Conservation (phyloP, 2,888 invertebrate species). For the Entomobrya proxima region DNA sequence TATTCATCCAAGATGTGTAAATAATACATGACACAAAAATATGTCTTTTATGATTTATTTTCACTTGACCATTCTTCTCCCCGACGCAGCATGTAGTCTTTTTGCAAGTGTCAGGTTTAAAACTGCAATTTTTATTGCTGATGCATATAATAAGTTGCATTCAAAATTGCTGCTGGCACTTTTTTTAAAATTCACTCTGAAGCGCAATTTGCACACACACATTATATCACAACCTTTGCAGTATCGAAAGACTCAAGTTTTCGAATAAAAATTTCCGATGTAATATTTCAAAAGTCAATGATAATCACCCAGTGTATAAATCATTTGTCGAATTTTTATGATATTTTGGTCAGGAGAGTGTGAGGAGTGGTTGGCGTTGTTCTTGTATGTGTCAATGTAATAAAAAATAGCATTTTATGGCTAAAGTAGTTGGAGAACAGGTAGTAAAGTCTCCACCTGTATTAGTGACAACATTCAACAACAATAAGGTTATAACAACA, state of each 20-base stretch:
- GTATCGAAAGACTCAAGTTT: not conserved
- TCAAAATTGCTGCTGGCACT: not conserved
- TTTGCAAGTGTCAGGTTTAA: slow-evolving; percentile 24
- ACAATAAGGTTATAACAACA: not conserved
- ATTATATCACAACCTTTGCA: too few relatives aligned
- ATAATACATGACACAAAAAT: not conserved
- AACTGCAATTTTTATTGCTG: slow-evolving; percentile 1
- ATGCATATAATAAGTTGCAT: not conserved
- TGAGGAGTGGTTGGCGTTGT: not conserved
- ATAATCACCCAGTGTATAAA: not conserved
- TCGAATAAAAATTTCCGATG: not conserved
- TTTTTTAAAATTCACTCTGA: too few relatives aligned
- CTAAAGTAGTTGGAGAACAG: not conserved
- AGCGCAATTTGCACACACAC: too few relatives aligned
- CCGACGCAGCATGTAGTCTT: not conserved
- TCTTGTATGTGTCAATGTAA: not conserved
- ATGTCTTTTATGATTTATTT: not conserved
- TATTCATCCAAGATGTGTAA: not conserved
- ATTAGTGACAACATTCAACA: slow-evolving; percentile 13
- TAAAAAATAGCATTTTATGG: not conserved
- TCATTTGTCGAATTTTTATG: not conserved
- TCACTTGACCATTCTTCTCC: not conserved
- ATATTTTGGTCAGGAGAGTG: not conserved
- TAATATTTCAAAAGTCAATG: slow-evolving; percentile 19
- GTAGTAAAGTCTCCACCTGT: not conserved